Evolutionary conservation across 2,888 invertebrate genomes (phyloP), one percentile per base, ranked within the genome.

Genomic region (Anticlea derivata): DNA sequence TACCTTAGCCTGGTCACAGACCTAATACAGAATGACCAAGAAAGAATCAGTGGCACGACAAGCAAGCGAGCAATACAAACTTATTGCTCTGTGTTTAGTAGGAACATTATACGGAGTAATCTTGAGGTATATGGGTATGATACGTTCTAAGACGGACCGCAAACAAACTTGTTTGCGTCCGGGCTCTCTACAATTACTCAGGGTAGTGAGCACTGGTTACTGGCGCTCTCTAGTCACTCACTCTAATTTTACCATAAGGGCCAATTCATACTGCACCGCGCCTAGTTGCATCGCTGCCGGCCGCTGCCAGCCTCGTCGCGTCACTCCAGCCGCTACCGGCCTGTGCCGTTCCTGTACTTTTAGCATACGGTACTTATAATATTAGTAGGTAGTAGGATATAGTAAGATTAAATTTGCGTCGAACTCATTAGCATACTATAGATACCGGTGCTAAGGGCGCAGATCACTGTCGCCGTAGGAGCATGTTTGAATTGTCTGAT

Each of bases 141-240:
- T 30, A 38, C 33, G 50, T 57, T 22, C 60, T 65, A 64, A 63
- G 62, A 55, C 60, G 46, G 38, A 44, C 50, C 48, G 55, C 62
- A 73, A 65, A 66, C 63, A 70, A 37, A 29, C 55, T 37, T 65
- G 68, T 72, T 70, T 63, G 61, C 52, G 63, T 56, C 23, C 44
- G 38, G 47, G 34, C 26, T 50, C 43, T 51, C 38, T 37, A 39
- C 7, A 23, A 37, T 30, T 52, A 41, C 45, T 10, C 13, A 11
- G 43, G 61, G 34, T 13, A 33, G 17, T 17, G n/a, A 24, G 31
- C 31, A 41, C 23, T 6, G 7, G 31, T 31, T 13, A 31, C 1
- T 41, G 2, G 3, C 5, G 23, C 0, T 13, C 5, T 40, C 30
- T 7, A 22, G n/a, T n/a, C n/a, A n/a, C n/a, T n/a, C n/a, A n/a